Percentiles rank a stretch among this genome's conserved stretches.
Conservation (phyloP, 1,140 invertebrate species). For the Drosophila sturtevanti region DNA sequence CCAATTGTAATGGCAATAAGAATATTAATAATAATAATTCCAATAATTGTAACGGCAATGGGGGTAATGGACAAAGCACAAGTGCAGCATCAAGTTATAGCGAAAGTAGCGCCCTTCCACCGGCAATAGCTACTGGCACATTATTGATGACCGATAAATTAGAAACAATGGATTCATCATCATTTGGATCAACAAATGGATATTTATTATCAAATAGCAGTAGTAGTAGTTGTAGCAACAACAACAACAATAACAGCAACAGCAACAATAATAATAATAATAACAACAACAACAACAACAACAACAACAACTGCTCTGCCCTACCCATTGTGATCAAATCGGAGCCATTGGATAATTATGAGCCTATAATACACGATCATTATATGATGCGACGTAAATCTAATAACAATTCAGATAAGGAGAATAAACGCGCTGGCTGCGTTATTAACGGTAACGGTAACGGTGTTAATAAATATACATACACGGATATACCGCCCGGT, state of each 20-base stretch:
- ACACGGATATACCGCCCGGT: constrained; percentile 66
- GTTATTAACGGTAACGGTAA: not conserved
- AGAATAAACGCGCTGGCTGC: not conserved
- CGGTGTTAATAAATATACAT: constrained; percentile 13
- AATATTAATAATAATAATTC: constrained; percentile 1
- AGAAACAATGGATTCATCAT: constrained; percentile 9
- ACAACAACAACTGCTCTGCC: not conserved
- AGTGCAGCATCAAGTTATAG: constrained; percentile 66
- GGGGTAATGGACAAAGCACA: not conserved
- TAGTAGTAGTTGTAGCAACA: not conserved
- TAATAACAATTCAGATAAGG: constrained; percentile 7
- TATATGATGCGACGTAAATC: constrained; percentile 17
- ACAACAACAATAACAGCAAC: not conserved
- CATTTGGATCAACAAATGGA: not conserved
- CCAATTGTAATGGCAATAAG: not conserved
- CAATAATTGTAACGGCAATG: not conserved
- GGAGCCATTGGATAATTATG: constrained; percentile 27
- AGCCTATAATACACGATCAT: constrained; percentile 15
- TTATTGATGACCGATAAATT: not conserved
- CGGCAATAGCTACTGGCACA: constrained; percentile 39
- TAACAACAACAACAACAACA: not conserved
- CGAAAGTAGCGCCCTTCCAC: constrained; percentile 50
- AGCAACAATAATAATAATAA: not conserved
- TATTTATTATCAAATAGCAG: not conserved
- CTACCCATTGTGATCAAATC: constrained; percentile 34